Conservation (phyloP, 2,888 invertebrate species). For the Acanthopleura granulata region DNA sequence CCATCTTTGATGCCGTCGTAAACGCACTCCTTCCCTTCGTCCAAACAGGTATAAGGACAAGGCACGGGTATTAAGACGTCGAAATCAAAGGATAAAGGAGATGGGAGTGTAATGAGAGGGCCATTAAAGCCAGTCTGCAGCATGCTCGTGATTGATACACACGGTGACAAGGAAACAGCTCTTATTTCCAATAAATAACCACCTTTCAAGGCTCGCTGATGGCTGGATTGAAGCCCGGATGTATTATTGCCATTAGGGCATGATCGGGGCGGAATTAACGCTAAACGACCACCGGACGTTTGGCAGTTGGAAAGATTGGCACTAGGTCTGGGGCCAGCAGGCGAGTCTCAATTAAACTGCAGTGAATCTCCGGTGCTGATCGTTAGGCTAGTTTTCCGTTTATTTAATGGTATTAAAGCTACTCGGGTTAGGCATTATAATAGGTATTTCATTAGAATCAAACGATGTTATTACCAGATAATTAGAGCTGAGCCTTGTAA, state of each 20-base stretch:
- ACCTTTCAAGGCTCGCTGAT: background rate
- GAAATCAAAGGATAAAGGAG: no score
- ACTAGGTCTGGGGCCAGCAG: no score
- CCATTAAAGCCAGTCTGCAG: no score
- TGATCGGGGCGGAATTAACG: no score
- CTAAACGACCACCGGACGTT: no score
- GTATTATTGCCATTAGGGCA: background rate
- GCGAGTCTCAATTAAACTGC: no score
- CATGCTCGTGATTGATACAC: background rate
- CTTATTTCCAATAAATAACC: background rate
- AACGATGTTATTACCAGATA: conserved; percentile 1
- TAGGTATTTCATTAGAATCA: background rate
- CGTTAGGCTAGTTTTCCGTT: conserved; percentile 2
- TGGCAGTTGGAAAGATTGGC: no score
- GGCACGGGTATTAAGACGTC: no score
- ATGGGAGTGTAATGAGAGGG: no score
- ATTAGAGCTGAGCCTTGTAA: background rate
- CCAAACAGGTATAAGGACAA: no score
- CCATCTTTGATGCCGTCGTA: no score
- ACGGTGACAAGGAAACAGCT: background rate
- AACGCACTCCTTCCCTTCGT: no score
- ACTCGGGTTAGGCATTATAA: conserved; percentile 1
- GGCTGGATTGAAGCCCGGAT: background rate
- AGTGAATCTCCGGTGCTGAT: background rate
- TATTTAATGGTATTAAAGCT: conserved; percentile 3